phyloP scores from a whole-genome alignment of 2,113 vertebrate species.

The Sylvia atricapilla region DNA sequence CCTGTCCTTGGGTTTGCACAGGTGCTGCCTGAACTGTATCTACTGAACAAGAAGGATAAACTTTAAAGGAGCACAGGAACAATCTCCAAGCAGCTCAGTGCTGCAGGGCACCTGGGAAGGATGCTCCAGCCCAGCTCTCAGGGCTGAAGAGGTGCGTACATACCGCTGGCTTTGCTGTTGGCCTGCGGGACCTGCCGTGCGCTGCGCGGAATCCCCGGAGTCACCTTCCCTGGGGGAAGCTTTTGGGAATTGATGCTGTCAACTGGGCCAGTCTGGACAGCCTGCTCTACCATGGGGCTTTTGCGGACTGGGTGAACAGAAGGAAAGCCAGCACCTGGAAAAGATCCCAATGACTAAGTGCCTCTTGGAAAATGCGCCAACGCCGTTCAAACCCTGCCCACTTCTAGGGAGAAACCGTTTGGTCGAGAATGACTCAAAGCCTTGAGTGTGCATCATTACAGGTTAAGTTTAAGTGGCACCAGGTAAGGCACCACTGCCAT shows the following conservation, averaged over 20 bases:
- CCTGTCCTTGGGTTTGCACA: constrained; percentile 72
- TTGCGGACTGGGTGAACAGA: constrained; percentile 78
- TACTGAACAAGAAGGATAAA: constrained; percentile 25
- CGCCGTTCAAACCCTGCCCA: not conserved
- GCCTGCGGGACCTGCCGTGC: constrained; percentile 54
- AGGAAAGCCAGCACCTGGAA: constrained; percentile 76
- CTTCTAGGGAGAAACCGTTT: not conserved
- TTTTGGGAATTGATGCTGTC: constrained; percentile 77
- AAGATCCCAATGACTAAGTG: not conserved
- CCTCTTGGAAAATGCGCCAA: rapidly evolving
- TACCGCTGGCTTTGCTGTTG: constrained; percentile 62
- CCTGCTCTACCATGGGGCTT: constrained; percentile 94
- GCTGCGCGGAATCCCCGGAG: constrained; percentile 53
- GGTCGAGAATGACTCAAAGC: not conserved
- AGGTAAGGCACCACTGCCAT: not conserved
- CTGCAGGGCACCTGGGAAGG: not conserved
- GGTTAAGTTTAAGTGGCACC: not conserved
- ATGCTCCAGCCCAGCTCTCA: not conserved
- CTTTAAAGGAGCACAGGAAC: not conserved
- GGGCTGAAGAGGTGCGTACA: rapidly evolving
- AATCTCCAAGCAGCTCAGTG: not conserved
- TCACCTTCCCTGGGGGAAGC: constrained; percentile 67
- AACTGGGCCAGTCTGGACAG: constrained; percentile 85
- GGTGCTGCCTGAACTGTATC: constrained; percentile 67
- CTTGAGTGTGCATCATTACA: not conserved